Evolutionary conservation across 64 coral and sea anemone genomes (phyloP).

Genomic region (Montipora capricornis): DNA sequence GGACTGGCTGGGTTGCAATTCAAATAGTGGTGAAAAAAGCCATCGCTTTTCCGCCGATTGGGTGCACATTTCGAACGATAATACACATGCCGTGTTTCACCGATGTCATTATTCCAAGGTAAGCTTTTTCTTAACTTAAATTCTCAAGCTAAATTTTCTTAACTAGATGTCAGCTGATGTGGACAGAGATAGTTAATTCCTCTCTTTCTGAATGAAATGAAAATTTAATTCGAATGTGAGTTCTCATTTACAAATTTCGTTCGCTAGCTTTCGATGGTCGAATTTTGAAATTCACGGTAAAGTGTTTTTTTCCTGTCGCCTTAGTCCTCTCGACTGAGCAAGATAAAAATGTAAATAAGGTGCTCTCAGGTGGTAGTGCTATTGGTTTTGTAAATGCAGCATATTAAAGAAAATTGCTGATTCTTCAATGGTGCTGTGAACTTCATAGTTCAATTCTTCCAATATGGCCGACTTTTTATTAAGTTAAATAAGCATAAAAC

Average conservation of each 20-base stretch:
- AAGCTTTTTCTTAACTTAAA: not conserved
- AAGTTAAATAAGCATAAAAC: too few relatives aligned
- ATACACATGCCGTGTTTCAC: not conserved
- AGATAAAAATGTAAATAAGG: conserved; percentile 9
- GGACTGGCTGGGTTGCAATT: not conserved
- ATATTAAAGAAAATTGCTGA: not conserved
- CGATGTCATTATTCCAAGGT: not conserved
- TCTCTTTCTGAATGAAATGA: not conserved
- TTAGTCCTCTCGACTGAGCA: not conserved
- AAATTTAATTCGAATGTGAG: not conserved
- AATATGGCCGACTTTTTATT: not conserved
- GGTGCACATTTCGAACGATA: not conserved
- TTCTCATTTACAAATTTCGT: not conserved
- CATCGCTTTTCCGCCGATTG: not conserved
- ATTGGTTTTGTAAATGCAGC: not conserved
- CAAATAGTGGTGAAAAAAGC: conserved; percentile 14
- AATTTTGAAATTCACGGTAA: not conserved
- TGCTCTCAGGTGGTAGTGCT: not conserved
- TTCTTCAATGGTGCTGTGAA: not conserved
- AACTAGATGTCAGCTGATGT: not conserved
- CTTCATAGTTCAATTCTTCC: not conserved
- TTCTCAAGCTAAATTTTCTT: not conserved
- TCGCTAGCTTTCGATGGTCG: not conserved
- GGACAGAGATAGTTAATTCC: not conserved
- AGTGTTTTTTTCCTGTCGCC: not conserved